Evolutionary conservation across 30 jellyfish, hydroid and myxozoan genomes (phyloP), one percentile per base, ranked within the genome.

Genomic region (Turritopsis dohrnii): DNA sequence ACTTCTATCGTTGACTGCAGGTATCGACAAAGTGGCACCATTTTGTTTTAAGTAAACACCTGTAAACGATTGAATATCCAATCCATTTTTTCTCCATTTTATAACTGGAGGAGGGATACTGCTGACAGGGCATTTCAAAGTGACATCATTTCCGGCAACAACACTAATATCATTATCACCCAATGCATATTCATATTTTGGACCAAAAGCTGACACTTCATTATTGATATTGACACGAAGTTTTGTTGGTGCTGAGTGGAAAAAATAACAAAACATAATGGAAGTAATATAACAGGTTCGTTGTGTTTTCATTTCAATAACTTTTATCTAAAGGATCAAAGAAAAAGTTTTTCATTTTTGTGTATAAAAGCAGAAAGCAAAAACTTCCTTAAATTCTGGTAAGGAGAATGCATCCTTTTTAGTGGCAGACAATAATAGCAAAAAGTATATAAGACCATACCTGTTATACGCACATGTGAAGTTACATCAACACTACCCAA

Each of bases 101-200:
- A 91, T 83, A 16, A 77, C 75, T 17, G 97, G 97, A 31, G 84
- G 83, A 23, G 97, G 97, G 16, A 87, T 28, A 9, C 96, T 94
- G 21, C 89, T 77, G 30, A 86, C 89, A 1, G 90, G 95, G 74
- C 97, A 91, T 31, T 79, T 75, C 24, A 91, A 54, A 20, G 83
- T 74, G 23, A 91, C 94, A 74, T 79, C 29, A 16, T 66, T 76
- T 29, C 96, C 94, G 1, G 83, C 85, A 16, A 91, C 89, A 5
- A 93, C 96, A 28, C 84, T 84, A 8, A 91, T 41, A 41, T 41
- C 71, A 22, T 81, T 53, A 13, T 94, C 96, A 20, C 97, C 97
- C 74, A 91, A 75, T 26, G 75, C 94, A 27, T 84, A 84, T 75
- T 77, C 80, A 25, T 79, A 80, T 54, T 9, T 69, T 69, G 77